Conservation (phyloP, 2,113 vertebrate species). For the Muscicapa adusta region DNA sequence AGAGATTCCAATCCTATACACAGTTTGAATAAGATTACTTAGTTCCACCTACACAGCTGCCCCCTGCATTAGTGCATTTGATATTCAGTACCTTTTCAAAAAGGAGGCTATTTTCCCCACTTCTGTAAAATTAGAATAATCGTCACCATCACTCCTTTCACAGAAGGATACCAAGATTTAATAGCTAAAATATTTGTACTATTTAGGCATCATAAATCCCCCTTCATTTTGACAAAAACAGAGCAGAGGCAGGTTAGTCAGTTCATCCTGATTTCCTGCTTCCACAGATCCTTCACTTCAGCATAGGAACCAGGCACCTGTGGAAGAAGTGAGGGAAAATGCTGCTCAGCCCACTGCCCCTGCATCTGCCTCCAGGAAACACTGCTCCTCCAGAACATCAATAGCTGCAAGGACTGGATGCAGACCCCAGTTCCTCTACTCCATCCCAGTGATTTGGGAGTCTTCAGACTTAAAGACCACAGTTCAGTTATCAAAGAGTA, state of each 20-base stretch:
- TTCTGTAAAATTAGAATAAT: not conserved
- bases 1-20: not conserved
- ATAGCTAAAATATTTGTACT: not conserved
- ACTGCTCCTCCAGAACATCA: not conserved
- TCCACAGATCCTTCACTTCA: not conserved
- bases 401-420: not conserved
- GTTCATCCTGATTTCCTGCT: not conserved
- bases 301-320: not conserved
- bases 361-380: not conserved
- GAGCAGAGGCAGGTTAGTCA: not conserved
- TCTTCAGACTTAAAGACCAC: not conserved
- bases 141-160: not conserved
- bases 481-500: not conserved
- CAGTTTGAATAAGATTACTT: not conserved
- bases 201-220: not conserved
- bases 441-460: not conserved
- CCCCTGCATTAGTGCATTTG: not conserved
- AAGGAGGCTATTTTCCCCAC: not conserved
- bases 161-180: fast-evolving
- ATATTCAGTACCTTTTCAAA: not conserved
- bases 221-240: not conserved
- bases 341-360: not conserved
- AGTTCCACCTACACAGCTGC: not conserved
- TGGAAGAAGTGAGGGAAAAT: not conserved
- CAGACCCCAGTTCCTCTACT: not conserved